Conservation (phyloP, 2,797 vertebrate species). For the Morus bassanus region DNA sequence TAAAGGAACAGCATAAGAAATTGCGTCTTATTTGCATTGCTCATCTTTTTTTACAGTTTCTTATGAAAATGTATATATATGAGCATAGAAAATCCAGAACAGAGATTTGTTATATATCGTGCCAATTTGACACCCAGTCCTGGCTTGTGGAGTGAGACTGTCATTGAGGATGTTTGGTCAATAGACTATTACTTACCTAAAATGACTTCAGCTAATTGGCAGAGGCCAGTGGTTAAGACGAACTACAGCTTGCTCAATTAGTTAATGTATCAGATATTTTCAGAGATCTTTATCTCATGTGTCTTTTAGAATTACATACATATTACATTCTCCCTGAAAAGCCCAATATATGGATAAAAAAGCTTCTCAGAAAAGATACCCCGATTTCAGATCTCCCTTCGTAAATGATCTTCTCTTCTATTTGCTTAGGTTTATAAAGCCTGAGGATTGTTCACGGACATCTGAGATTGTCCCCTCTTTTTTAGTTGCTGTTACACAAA, state of each 20-base stretch:
- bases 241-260: neutral
- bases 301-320: neutral
- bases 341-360: neutral
- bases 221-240: neutral
- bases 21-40: neutral
- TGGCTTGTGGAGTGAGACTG: neutral
- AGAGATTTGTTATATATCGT: neutral
- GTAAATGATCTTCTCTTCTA: neutral
- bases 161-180: neutral
- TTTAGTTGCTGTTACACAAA: neutral
- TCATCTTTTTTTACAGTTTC: neutral
- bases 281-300: neutral
- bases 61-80: neutral
- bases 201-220: neutral
- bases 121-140: neutral
- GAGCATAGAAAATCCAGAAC: neutral
- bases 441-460: neutral
- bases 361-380: neutral
- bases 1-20: neutral
- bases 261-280: neutral
- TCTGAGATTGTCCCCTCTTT: neutral
- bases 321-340: neutral
- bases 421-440: neutral
- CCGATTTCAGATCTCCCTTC: neutral
- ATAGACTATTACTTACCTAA: neutral